Percentiles rank a stretch among this genome's conserved stretches.
Conservation (phyloP, 2,888 invertebrate species). For the Gnatocerus cornutus region DNA sequence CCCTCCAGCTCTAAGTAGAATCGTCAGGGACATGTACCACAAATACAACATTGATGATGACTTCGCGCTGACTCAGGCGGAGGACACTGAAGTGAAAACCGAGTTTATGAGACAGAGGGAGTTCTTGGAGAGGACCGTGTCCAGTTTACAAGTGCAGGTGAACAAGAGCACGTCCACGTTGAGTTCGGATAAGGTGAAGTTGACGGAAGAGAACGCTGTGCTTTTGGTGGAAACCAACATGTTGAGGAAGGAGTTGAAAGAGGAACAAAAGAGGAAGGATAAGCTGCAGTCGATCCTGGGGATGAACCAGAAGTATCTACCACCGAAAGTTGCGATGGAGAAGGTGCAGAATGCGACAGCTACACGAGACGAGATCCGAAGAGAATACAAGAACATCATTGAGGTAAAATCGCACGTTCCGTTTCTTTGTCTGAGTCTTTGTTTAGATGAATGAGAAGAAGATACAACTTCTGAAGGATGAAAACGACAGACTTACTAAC, state of each 20-base stretch:
- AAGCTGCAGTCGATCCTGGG: constrained; percentile 84
- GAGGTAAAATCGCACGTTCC: constrained; percentile 69
- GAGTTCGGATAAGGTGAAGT: constrained; percentile 68
- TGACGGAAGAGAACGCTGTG: constrained; percentile 81
- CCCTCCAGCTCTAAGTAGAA: constrained; percentile 76
- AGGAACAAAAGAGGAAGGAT: constrained; percentile 77
- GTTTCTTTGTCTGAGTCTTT: neutral
- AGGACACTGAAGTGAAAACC: constrained; percentile 81
- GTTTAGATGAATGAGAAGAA: constrained; percentile 67
- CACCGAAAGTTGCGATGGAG: constrained; percentile 76
- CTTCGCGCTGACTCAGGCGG: constrained; percentile 78
- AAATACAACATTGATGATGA: constrained; percentile 83
- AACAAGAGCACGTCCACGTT: constrained; percentile 63
- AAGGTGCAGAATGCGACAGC: constrained; percentile 78
- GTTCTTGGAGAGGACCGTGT: constrained; percentile 82
- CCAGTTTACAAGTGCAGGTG: constrained; percentile 57
- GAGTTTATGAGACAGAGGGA: constrained; percentile 88
- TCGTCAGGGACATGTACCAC: constrained; percentile 77
- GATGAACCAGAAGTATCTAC: constrained; percentile 74
- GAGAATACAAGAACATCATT: constrained; percentile 73
- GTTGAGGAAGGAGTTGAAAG: constrained; percentile 80
- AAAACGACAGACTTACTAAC: constrained; percentile 63
- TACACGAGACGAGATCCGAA: constrained; percentile 76
- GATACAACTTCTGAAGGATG: constrained; percentile 71
- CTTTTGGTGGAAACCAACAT: constrained; percentile 86